These are phyloP conservation scores for Ploceus nigricollis DNA, from an alignment of 2,113 vertebrate species.

Conservation along the genomic window DNA sequence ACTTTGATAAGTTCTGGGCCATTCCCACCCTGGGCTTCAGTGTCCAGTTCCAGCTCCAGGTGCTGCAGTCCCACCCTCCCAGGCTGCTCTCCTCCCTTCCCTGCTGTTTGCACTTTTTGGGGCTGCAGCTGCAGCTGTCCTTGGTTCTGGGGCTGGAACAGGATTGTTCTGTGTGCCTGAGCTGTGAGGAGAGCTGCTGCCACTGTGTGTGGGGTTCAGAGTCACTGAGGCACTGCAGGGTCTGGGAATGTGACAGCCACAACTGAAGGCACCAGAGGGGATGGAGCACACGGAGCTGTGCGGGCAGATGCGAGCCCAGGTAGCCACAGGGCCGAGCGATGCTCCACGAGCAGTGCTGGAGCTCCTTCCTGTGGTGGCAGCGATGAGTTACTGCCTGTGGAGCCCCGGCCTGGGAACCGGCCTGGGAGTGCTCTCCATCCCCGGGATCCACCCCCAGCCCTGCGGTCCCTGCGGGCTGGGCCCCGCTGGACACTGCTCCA, in stretches of 20 bases:
- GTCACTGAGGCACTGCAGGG: neutral
- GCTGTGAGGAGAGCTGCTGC: neutral
- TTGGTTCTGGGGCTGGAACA: neutral
- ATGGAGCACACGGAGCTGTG: neutral
- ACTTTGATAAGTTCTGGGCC: no score
- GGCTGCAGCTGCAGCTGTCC: neutral
- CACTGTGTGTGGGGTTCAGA: neutral
- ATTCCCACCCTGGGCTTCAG: no score
- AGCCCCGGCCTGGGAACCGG: neutral
- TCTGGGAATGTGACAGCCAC: no score
- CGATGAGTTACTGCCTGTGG: neutral
- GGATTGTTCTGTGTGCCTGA: neutral
- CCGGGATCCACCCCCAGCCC: neutral
- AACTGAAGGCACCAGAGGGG: neutral
- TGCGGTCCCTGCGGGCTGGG: neutral
- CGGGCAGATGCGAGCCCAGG: accelerated
- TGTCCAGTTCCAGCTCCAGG: no score
- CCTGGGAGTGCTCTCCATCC: accelerated
- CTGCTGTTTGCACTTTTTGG: neutral
- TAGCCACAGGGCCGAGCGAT: accelerated
- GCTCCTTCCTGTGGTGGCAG: constrained; percentile 59
- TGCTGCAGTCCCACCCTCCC: neutral
- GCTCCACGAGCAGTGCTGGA: constrained; percentile 35
- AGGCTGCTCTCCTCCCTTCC: neutral
- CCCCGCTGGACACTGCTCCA: neutral